Base-by-base conservation (phyloP, 1,140 invertebrate genomes). In the Drosophila lacertosa region DNA sequence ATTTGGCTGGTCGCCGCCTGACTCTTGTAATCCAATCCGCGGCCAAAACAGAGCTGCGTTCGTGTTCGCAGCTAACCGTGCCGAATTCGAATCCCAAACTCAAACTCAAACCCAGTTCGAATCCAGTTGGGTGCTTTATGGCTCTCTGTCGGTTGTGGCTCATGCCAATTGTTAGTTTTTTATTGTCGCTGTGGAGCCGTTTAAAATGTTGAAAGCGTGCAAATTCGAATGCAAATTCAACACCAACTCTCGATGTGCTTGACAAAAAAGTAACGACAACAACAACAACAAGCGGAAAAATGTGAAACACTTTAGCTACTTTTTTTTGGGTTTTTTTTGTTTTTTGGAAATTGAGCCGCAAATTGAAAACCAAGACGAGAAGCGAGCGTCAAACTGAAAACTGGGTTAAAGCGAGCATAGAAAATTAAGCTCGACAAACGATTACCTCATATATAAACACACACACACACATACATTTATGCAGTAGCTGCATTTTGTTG, bases 191-290 rank as follows among this genome's bases (percentile, higher is more conserved):
- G 55, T 35, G 37, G 37, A 59, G 55, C 33, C 69, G 48, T 55
- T 75, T 63, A 62, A 70, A 75, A 74, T 72, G 81, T 86, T 86
- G 82, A 78, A 82, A 88, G 83, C 82, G 78, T 88, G 83, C 83
- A 86, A 88, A 86, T 75, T 88, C 74, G 77, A 81, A 86, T 82
- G 77, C 82, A 88, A 86, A 88, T 88, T 88, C 67, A 88, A 88
- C 82, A 88, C 82, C 82, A n/a, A n/a, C n/a, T 86, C 64, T 62
- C 66, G 71, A 57, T 51, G 71, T 72, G 72, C 62, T 74, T 69
- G 72, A 80, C 81, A 79, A 78, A 79, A 73, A 68, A 44, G 10
- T 9, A 32, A 0, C 9, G 20, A 69, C 26, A 58, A 24, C 29
- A 37, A 37, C n/a, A 65, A 33, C 7, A 65, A 37, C 13, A 29